Evolutionary conservation across 2,797 vertebrate species (phyloP), one percentile per base, ranked within the genome.

Genomic region (Linurgus olivaceus): DNA sequence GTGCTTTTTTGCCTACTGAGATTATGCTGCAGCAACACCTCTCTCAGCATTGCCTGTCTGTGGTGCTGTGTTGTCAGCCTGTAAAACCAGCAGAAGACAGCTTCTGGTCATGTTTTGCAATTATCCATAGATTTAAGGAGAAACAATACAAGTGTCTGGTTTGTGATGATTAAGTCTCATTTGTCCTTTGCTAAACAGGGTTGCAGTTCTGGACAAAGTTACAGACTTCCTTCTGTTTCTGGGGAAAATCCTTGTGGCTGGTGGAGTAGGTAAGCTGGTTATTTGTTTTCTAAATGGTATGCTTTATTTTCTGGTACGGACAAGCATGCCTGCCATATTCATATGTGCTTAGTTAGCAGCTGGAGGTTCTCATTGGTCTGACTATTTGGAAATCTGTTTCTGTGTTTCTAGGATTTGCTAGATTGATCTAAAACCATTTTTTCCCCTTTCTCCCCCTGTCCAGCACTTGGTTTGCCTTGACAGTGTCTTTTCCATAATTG

Each of bases 191-290:
- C 71, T 94, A 50, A 90, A 82, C 85, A 99, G 99, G 96, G 98
- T 99, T 95, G 98, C 98, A 35, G 98, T 99, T 88, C 97, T 99
- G 96, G 99, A 99, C 97, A 99, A 99, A 97, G 99, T 99, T 88
- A 99, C 99, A 71, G 98, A 99, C 90, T 99, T 99, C 91, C 97
- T 99, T 96, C 97, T 99, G 19, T 98, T 99, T 94, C 96, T 99
- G 96, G 99, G 99, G 44, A 99, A 99, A 96, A 96, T 99, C 85
- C 98, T 99, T 7, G 98, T 99, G 97, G 98, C 99, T 97, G 99
- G 98, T 93, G 97, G 98, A 96, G 98, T 99, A 38, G 99, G 99
- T 99, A 97, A 99, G 99, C 89, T 68, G 42, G 21, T 12, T 0
- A 1, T 35, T 54, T 74, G 89, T 83, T 50, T 86, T 57, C 77